These are phyloP conservation scores for Galerucella pusilla DNA, from an alignment of 2,888 invertebrate genomes.

Conservation along the genomic window DNA sequence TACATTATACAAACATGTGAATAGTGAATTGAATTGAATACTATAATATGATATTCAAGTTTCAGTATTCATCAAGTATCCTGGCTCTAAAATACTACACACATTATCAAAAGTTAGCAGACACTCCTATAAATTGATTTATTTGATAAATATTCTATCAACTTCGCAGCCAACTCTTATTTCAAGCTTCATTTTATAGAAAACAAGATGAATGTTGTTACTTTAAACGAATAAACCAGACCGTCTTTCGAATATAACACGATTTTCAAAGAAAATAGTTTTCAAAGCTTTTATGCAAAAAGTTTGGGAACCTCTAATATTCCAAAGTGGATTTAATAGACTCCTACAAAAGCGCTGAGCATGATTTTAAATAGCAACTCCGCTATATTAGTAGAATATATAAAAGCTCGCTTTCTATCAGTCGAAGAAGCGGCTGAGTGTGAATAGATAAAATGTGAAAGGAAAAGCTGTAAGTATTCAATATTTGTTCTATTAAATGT, in stretches of 20 bases:
- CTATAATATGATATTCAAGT: no score
- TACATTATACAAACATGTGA: no score
- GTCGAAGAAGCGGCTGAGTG: neutral
- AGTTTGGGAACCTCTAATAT: neutral
- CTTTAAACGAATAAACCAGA: neutral
- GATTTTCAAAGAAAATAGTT: neutral
- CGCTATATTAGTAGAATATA: neutral
- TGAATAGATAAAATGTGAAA: slow-evolving; percentile 6
- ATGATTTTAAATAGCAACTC: slow-evolving; percentile 5
- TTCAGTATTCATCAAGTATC: no score
- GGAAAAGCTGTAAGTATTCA: neutral
- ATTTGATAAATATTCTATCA: no score
- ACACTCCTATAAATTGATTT: no score
- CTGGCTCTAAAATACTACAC: no score
- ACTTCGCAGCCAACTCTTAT: no score
- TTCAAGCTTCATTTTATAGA: no score
- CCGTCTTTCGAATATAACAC: neutral
- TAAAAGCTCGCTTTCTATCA: neutral
- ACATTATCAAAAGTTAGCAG: no score
- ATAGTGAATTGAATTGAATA: no score
- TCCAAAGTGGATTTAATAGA: neutral
- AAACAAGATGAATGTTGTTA: neutral
- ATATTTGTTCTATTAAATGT: neutral
- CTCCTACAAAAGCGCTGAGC: neutral
- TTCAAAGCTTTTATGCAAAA: neutral